Base-by-base conservation (phyloP, 2,797 vertebrate species). In the Toxotes lorentzi region DNA sequence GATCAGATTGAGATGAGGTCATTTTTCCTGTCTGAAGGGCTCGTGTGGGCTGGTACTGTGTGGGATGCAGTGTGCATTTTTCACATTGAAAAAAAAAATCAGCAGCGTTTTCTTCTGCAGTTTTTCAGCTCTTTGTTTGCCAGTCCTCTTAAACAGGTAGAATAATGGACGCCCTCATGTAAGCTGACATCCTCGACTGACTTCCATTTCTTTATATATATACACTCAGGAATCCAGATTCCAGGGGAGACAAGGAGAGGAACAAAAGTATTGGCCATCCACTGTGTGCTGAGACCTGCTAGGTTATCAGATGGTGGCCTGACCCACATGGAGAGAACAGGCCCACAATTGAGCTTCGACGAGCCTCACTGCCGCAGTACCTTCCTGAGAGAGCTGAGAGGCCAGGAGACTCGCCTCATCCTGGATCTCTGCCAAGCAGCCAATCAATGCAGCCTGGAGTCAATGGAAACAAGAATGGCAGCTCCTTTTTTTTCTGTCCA, bases 391-490 rank as follows among this genome's bases (percentile, higher is more conserved):
- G 89, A 86, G 88, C 79, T 73, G 81, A 86, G 88, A 91, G 86
- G 85, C 90, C 84, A 81, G 79, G 77, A 47, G 71, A 54, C 84
- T 68, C 3, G 34, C 62, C 88, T 88, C 73, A 32, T 91, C 60
- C 79, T 95, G 94, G 96, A 93, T 64, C 78, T 56, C 88, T 86
- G 93, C 93, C 94, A 85, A 62, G 68, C 62, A 90, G 73, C 91
- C 92, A 88, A 95, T 96, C 95, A 91, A 94, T 96, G 91, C 89
- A 87, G 90, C 84, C 76, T 85, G 85, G 91, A 93, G 94, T 94
- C 89, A 92, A 88, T 92, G 85, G 89, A 93, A 92, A 88, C 77
- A 89, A 62, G 24, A 92, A 84, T 71, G 88, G 68, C 93, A 61
- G 78, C 69, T 77, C 76, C 70, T 65, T 50, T 65, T 50, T 65